Evolutionary conservation across 2,888 invertebrate genomes (phyloP).

Genomic region (Colletes collaris): DNA sequence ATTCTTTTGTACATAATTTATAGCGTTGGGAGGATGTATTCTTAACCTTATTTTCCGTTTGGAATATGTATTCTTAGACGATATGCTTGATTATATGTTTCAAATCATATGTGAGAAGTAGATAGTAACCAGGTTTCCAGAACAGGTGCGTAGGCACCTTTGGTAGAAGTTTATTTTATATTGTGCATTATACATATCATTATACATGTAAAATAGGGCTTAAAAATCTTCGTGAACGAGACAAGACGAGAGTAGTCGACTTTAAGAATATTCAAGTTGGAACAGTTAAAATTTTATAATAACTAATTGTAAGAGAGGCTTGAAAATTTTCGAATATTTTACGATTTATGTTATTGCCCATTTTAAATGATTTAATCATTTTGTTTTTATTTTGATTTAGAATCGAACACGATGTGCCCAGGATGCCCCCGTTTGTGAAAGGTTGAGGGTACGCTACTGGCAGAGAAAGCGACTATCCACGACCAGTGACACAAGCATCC

Average conservation of each 20-base stretch:
- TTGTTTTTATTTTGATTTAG: neutral
- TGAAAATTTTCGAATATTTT: too few relatives aligned
- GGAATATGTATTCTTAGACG: constrained; percentile 5
- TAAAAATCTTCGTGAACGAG: too few relatives aligned
- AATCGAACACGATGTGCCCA: neutral
- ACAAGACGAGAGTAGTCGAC: too few relatives aligned
- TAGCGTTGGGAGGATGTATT: neutral
- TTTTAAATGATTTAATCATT: too few relatives aligned
- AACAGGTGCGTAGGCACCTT: too few relatives aligned
- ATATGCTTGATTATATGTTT: constrained; percentile 14
- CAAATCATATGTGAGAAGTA: constrained; percentile 13
- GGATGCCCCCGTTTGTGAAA: neutral
- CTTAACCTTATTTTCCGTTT: constrained; percentile 14
- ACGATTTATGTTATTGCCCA: too few relatives aligned
- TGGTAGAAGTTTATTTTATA: too few relatives aligned
- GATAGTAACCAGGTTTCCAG: constrained; percentile 14
- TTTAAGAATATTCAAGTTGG: too few relatives aligned
- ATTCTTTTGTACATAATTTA: neutral
- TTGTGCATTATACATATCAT: too few relatives aligned
- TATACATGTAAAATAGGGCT: too few relatives aligned
- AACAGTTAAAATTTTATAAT: too few relatives aligned
- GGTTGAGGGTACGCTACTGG: constrained; percentile 48
- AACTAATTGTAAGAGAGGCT: too few relatives aligned
- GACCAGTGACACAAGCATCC: constrained; percentile 53
- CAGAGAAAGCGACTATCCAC: constrained; percentile 62